phyloP scores from a whole-genome alignment of 2,113 vertebrate species.

The Acanthochromis polyacanthus region DNA sequence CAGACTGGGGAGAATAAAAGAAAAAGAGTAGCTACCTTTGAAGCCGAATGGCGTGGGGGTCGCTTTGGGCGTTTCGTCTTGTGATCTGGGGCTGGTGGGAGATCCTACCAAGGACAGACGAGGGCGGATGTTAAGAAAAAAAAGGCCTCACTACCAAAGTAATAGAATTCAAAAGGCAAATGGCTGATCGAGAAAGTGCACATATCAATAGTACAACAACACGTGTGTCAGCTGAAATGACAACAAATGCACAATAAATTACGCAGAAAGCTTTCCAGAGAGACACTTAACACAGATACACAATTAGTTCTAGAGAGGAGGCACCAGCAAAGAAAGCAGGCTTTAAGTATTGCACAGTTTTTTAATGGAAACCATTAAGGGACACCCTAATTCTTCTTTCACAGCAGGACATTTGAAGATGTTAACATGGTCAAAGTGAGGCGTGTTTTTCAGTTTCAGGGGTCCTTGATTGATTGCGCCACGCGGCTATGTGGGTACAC shows the following conservation, averaged over 20 bases:
- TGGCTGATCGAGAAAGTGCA: neutral
- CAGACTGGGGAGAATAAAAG: no score
- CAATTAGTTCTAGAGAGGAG: neutral
- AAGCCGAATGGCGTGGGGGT: conserved; percentile 96
- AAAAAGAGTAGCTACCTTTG: conserved; percentile 86
- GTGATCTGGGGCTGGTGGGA: conserved; percentile 95
- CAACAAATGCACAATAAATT: neutral
- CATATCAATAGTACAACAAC: neutral
- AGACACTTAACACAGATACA: neutral
- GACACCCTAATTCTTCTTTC: neutral
- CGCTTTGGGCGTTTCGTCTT: conserved; percentile 97
- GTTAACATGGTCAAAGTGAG: no score
- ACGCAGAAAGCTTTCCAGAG: neutral
- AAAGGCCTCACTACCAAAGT: neutral
- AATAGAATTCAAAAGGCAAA: neutral
- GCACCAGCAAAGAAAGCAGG: no score
- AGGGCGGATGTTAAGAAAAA: neutral
- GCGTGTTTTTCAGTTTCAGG: neutral
- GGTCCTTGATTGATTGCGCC: no score
- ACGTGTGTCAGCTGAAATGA: neutral
- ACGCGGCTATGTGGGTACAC: no score
- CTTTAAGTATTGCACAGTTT: no score
- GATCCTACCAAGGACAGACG: conserved; percentile 85
- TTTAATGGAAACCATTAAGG: neutral
- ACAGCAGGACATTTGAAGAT: neutral